Evolutionary conservation across 2,797 vertebrate genomes (phyloP), one percentile per base, ranked within the genome.

Genomic region (Sebastes hubbsi): DNA sequence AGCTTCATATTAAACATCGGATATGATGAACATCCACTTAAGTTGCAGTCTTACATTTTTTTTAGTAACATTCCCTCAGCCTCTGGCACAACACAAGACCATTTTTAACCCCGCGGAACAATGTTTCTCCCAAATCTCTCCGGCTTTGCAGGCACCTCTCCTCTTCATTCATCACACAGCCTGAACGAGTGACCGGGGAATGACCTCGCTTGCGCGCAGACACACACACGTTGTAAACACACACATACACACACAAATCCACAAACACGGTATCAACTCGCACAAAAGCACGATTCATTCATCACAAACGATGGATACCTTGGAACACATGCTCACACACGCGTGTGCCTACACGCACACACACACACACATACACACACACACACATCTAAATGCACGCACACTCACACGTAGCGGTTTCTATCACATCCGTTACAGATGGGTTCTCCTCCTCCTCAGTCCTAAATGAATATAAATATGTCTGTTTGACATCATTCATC

Each of bases 391-490:
- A 63, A 55, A 52, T 32, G 63, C 70, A 70, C 34, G 38, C 85
- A 89, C 87, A 68, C 85, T 80, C 92, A 84, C 83, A 86, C 88
- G n/a, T 84, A 68, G 87, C 78, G 8, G 86, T 72, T 92, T 88
- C 92, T 91, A 93, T 96, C 96, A 94, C 96, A 96, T 93, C 94
- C 90, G 94, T 95, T 94, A 94, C 94, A 95, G 94, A 95, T 95
- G 92, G 93, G 81, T 91, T 95, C 92, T 94, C 93, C 92, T 95
- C 94, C 93, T 93, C 91, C 91, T 92, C 88, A 80, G 87, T 85
- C 91, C 93, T 95, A 95, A 95, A 95, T 95, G 92, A 95, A 95
- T 95, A 95, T 94, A 95, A 95, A 95, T 95, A 95, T 93, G 92
- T 94, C 93, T 91, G 90, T 92, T 94, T 95, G 93, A 95, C 93